These are phyloP conservation scores for Disparrhopalites patrizii DNA, from an alignment of 2,888 invertebrate species.

Conservation along the genomic window DNA sequence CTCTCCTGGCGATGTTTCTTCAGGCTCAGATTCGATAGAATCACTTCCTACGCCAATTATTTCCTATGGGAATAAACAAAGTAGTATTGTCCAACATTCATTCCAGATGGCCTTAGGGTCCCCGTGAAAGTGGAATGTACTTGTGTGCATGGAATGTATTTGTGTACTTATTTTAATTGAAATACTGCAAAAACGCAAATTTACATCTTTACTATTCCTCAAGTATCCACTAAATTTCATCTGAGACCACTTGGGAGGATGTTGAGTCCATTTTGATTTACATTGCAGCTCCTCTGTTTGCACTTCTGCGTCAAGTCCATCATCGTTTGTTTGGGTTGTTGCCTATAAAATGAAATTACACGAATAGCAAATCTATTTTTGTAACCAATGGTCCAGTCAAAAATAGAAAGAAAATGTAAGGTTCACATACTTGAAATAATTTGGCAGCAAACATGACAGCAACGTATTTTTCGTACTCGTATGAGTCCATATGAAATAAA, in stretches of 20 bases:
- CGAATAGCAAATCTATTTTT: too few relatives aligned
- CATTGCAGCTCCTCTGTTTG: conserved; percentile 37
- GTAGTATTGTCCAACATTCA: too few relatives aligned
- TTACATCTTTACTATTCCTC: background rate
- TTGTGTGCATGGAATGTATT: background rate
- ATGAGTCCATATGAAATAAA: conserved; percentile 39
- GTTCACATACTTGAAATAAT: conserved; percentile 31
- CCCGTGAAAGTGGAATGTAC: too few relatives aligned
- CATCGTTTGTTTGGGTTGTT: conserved; percentile 40
- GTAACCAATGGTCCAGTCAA: background rate
- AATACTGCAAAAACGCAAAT: background rate
- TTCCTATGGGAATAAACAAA: conserved; percentile 10
- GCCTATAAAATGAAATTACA: conserved; percentile 16
- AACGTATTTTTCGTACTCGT: conserved; percentile 41
- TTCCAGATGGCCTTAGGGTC: too few relatives aligned
- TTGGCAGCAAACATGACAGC: conserved; percentile 35
- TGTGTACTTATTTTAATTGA: conserved; percentile 2
- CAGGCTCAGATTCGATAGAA: background rate
- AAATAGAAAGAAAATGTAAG: background rate
- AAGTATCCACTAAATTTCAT: conserved; percentile 17
- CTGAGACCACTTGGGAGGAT: conserved; percentile 43
- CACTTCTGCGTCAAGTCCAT: conserved; percentile 34
- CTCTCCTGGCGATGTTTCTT: conserved; percentile 11
- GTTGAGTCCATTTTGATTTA: conserved; percentile 43
- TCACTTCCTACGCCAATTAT: conserved; percentile 15